Percentiles rank a stretch among this genome's conserved stretches.
These are phyloP conservation scores for Chrysomallon squamiferum DNA, from an alignment of 1,140 invertebrate genomes.

Conservation along the genomic window DNA sequence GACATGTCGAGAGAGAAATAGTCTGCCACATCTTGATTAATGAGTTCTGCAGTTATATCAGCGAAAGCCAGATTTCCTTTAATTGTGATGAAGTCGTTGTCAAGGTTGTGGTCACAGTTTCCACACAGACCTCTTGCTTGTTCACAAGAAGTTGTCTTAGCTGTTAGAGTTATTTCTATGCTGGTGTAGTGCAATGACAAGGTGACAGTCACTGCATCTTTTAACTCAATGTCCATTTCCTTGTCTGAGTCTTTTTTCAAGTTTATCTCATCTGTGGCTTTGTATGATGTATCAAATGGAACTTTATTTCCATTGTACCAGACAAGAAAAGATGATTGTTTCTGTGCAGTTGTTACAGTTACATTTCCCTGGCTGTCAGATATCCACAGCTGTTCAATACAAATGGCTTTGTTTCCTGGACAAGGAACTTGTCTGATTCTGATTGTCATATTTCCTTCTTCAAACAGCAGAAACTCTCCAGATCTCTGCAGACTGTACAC, in stretches of 20 bases:
- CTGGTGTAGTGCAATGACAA: conserved; percentile 9
- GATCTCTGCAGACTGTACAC: conserved; percentile 17
- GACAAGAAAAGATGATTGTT: neutral
- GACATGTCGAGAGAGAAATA: conserved; percentile 10
- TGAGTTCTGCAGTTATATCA: conserved; percentile 17
- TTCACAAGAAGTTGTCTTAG: conserved; percentile 9
- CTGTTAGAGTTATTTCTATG: conserved; percentile 9
- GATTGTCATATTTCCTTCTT: conserved; percentile 1
- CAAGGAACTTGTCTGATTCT: conserved; percentile 18
- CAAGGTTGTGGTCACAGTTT: conserved; percentile 27
- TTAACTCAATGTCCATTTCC: no score
- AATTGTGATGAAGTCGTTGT: conserved; percentile 28
- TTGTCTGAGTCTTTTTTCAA: no score
- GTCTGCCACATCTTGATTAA: conserved; percentile 23
- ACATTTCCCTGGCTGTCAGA: conserved; percentile 12
- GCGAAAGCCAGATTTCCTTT: conserved; percentile 9
- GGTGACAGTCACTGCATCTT: conserved; percentile 9
- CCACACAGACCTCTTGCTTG: conserved; percentile 23
- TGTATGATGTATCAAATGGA: conserved; percentile 15
- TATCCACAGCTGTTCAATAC: conserved; percentile 25
- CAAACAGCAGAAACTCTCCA: conserved; percentile 22
- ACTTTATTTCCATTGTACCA: conserved; percentile 16
- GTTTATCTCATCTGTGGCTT: no score
- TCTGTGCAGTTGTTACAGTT: conserved; percentile 16
- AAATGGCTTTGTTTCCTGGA: conserved; percentile 12